Evolutionary conservation across 2,113 vertebrate species (phyloP).

Genomic region (Narcine bancroftii): DNA sequence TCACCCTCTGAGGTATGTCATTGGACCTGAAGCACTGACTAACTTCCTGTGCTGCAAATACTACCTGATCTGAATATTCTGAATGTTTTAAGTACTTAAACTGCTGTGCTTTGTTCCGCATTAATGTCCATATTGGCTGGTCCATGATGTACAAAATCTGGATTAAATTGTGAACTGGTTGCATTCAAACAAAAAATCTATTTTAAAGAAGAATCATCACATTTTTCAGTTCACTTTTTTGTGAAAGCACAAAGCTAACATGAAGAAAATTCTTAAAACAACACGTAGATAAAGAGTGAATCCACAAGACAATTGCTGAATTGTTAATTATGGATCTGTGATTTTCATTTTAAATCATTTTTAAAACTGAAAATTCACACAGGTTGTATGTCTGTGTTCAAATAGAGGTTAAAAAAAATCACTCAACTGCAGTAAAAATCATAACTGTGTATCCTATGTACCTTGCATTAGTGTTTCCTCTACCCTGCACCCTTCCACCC

Average conservation of each 20-base stretch:
- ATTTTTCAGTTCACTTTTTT: neutral
- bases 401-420: slow-evolving; percentile 9
- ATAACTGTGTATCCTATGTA: neutral
- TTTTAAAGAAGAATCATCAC: neutral
- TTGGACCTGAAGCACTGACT: neutral
- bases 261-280: neutral
- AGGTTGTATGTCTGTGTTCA: neutral
- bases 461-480: too few relatives aligned
- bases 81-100: neutral
- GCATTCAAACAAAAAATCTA: neutral
- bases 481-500: too few relatives aligned
- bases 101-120: neutral
- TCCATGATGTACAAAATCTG: neutral
- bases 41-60: neutral
- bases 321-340: neutral
- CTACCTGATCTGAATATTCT: neutral
- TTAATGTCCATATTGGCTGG: neutral
- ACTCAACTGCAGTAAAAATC: neutral
- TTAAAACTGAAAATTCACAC: neutral
- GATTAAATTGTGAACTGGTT: neutral
- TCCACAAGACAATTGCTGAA: neutral
- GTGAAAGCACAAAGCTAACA: neutral
- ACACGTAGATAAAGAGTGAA: neutral
- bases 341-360: neutral
- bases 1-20: neutral